Evolutionary conservation across 2,888 invertebrate genomes (phyloP).

Genomic region (Drepana falcataria): DNA sequence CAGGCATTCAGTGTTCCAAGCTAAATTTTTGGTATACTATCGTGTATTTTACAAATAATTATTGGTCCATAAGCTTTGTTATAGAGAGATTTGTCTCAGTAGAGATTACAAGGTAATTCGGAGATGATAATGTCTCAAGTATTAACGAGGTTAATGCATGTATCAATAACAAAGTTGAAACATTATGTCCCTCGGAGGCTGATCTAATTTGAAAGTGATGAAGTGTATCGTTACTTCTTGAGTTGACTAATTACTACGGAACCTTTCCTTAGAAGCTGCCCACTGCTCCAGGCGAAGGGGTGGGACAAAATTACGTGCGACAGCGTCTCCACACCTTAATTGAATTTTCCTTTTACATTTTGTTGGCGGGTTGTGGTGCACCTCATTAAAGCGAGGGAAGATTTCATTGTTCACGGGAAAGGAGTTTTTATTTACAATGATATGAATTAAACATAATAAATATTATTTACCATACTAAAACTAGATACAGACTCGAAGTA

Average conservation of each 20-base stretch:
- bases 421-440: neutral
- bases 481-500: no score
- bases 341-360: neutral
- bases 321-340: neutral
- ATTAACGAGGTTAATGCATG: neutral
- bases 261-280: conserved; percentile 17
- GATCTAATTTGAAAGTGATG: conserved; percentile 4
- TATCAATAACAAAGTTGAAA: neutral
- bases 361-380: neutral
- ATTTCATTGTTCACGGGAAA: neutral
- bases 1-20: neutral
- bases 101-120: no score
- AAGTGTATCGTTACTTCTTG: conserved; percentile 8
- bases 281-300: conserved; percentile 5
- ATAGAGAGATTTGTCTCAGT: no score
- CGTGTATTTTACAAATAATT: no score
- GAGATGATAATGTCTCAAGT: neutral
- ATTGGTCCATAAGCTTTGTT: no score
- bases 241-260: conserved; percentile 18
- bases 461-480: neutral
- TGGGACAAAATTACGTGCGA: conserved; percentile 6
- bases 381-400: neutral
- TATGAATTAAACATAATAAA: neutral
- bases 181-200: neutral
- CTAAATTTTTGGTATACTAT: no score